Evolutionary conservation across 2,113 vertebrate species (phyloP).

Genomic region (Deroptyus accipitrinus): DNA sequence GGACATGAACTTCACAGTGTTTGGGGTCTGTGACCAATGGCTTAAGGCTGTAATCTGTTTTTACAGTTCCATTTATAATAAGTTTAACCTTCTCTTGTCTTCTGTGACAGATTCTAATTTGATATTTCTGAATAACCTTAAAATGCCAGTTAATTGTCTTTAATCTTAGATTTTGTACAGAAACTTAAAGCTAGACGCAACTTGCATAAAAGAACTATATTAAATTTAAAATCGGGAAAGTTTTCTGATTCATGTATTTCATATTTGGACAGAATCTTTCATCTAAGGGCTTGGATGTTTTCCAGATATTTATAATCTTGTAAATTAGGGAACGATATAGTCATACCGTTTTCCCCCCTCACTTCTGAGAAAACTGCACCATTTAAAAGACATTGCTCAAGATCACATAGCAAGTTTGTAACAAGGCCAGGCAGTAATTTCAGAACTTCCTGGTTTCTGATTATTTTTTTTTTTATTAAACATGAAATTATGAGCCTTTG

Average conservation of each 20-base stretch:
- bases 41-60: background rate
- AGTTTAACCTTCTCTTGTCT: background rate
- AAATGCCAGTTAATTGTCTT: conserved; percentile 17
- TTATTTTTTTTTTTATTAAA: background rate
- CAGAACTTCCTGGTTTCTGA: background rate
- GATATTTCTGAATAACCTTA: conserved; percentile 26
- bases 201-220: background rate
- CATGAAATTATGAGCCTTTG: background rate
- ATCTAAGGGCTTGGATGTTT: background rate
- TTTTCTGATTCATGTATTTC: background rate
- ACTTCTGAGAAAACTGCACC: background rate
- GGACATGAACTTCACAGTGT: background rate
- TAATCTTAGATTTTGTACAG: background rate
- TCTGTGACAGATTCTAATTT: background rate
- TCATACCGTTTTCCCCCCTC: background rate
- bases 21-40: background rate
- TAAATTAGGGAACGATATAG: background rate
- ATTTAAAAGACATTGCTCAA: background rate
- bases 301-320: background rate
- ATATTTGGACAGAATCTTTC: background rate
- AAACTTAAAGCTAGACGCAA: background rate
- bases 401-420: background rate
- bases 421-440: background rate
- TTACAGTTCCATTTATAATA: background rate
- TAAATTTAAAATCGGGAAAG: background rate